Percentiles rank a stretch among this genome's conserved stretches.
Evolutionary conservation across 2,113 vertebrate genomes (phyloP).

Genomic region (Struthio camelus): DNA sequence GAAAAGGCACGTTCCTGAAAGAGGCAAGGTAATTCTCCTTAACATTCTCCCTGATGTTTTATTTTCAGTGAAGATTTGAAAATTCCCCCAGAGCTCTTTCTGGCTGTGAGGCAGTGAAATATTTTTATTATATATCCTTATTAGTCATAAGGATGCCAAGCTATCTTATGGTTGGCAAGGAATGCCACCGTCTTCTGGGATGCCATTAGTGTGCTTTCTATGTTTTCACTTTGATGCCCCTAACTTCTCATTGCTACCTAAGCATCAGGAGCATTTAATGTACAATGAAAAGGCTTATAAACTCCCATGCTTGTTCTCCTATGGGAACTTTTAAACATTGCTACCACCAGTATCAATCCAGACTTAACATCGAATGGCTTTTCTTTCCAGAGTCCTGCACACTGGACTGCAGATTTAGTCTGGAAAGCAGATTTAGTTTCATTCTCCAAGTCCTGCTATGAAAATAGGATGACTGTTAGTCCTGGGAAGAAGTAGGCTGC

Average conservation of each 20-base stretch:
- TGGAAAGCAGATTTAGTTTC: slow-evolving; percentile 26
- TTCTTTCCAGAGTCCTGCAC: not conserved
- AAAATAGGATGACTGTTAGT: slow-evolving; percentile 9
- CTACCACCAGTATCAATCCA: not conserved
- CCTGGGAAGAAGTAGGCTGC: slow-evolving; percentile 45
- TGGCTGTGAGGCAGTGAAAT: not conserved
- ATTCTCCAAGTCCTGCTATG: not conserved
- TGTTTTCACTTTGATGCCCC: not conserved
- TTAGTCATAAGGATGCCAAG: not conserved
- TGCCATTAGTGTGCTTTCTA: not conserved
- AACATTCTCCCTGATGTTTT: not conserved
- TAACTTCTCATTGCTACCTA: not conserved
- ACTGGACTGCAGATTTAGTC: slow-evolving; percentile 15
- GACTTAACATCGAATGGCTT: not conserved
- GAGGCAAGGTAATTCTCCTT: not conserved
- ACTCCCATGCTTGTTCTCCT: not conserved
- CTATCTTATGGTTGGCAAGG: not conserved
- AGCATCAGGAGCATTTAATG: not conserved
- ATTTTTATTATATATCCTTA: too few relatives aligned
- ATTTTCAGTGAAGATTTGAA: not conserved
- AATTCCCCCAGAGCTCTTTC: not conserved
- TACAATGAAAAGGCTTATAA: not conserved
- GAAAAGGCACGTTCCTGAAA: not conserved
- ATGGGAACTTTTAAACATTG: not conserved
- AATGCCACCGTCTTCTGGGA: too few relatives aligned